These are phyloP conservation scores for Hyposmocoma kahamanoa DNA, from an alignment of 1,140 invertebrate species.

Conservation along the genomic window DNA sequence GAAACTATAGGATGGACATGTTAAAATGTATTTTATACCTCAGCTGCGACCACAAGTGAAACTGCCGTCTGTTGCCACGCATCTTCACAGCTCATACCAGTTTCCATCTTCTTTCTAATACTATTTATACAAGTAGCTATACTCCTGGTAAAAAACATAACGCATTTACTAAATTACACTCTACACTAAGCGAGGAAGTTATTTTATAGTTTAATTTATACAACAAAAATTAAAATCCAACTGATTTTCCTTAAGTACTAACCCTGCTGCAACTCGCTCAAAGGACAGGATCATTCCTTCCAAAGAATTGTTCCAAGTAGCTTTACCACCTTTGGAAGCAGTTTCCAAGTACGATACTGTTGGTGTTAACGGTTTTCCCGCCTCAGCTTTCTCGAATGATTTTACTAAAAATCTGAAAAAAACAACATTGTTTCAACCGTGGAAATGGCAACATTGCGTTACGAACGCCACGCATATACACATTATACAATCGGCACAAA, in stretches of 20 bases:
- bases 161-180: no score
- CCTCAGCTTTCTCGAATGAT: conserved; percentile 78
- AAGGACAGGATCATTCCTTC: conserved; percentile 79
- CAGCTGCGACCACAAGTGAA: conserved; percentile 83
- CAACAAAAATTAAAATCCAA: no score
- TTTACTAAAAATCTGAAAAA: conserved; percentile 76
- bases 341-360: conserved; percentile 80
- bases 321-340: conserved; percentile 41
- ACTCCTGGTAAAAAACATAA: conserved; percentile 74
- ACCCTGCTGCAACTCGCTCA: conserved; percentile 82
- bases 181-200: no score
- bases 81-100: conserved; percentile 79
- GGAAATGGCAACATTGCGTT: no score
- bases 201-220: no score
- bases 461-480: no score
- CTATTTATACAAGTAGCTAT: conserved; percentile 77
- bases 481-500: no score
- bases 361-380: conserved; percentile 74
- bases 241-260: conserved; percentile 42
- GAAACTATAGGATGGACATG: conserved; percentile 1
- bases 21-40: conserved; percentile 66
- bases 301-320: conserved; percentile 76
- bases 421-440: no score
- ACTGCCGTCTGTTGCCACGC: conserved; percentile 90
- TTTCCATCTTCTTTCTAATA: conserved; percentile 76